Evolutionary conservation across 2,888 invertebrate species (phyloP), one percentile per base, ranked within the genome.

Genomic region (Strigamia crassipes): DNA sequence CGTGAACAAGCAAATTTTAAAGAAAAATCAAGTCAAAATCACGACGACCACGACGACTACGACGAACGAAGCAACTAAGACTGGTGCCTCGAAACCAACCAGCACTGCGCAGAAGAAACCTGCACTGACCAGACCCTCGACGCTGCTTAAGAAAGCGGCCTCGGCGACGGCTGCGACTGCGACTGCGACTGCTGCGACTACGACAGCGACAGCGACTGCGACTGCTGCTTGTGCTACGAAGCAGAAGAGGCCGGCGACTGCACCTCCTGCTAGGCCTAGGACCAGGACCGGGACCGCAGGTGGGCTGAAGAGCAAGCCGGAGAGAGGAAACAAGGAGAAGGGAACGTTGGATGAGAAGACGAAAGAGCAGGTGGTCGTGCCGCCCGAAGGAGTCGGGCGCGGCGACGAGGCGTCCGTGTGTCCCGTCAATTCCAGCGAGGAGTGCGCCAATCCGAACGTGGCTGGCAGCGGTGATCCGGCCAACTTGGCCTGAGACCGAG

Each of bases 331-430:
- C 5, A 51, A 51, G 51, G 82, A 82, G 81, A 82, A 82, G 34
- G 82, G 82, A 13, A 79, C 79, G 8, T 61, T 82, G 15, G 82
- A 82, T 41, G 82, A 82, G 18, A 41, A 82, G 34, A 46, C 81
- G 21, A 82, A 82, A 42, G 82, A 82, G n/a, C n/a, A n/a, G n/a
- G n/a, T n/a, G n/a, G n/a, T n/a, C n/a, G n/a, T n/a, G n/a, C n/a
- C n/a, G n/a, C n/a, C n/a, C n/a, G n/a, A n/a, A n/a, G n/a, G n/a
- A 51, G 51, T 27, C 10, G 56, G 66, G 2, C 51, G 10, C n/a
- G 51, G 51, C n/a, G 51, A 51, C n/a, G 51, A 51, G n/a, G 51
- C 51, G n/a, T n/a, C n/a, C n/a, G n/a, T n/a, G n/a, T n/a, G n/a
- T 6, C 4, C 34, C 6, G 34, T 34, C 34, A 6, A 6, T 34